Conservation (phyloP, 2,888 invertebrate species). For the Latheticus oryzae region DNA sequence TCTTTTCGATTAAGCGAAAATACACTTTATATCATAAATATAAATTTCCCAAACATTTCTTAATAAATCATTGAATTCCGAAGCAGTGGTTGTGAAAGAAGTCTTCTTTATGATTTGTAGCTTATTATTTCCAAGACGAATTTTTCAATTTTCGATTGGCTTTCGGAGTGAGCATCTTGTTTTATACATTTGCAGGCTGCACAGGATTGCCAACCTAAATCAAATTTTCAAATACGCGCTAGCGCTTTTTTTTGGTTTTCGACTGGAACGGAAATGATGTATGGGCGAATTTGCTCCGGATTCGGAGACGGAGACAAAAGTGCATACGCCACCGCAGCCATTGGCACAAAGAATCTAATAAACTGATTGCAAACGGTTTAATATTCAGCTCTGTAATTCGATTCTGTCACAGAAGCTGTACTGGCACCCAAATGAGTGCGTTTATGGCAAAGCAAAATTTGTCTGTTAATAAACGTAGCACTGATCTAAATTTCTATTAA, state of each 20-base stretch:
- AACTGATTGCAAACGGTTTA: not conserved
- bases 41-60: no score
- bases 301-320: conserved; percentile 7
- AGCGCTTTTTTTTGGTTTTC: conserved; percentile 26
- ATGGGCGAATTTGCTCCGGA: conserved; percentile 29
- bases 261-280: conserved; percentile 21
- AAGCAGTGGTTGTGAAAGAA: no score
- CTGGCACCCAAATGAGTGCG: conserved; percentile 1
- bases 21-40: no score
- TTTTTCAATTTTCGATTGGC: conserved; percentile 41
- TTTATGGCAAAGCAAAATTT: no score
- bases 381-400: not conserved
- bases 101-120: conserved; percentile 23
- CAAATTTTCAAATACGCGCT: conserved; percentile 42
- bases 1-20: no score
- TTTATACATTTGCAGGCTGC: conserved; percentile 35
- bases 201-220: conserved; percentile 38
- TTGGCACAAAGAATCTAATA: not conserved
- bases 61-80: no score
- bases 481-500: no score
- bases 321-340: not conserved
- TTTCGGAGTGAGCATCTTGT: conserved; percentile 35
- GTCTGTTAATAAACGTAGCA: no score
- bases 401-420: no score
- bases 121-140: conserved; percentile 27